These are phyloP conservation scores for Myotis daubentonii DNA, from an alignment of 2,797 vertebrate genomes.

Conservation along the genomic window DNA sequence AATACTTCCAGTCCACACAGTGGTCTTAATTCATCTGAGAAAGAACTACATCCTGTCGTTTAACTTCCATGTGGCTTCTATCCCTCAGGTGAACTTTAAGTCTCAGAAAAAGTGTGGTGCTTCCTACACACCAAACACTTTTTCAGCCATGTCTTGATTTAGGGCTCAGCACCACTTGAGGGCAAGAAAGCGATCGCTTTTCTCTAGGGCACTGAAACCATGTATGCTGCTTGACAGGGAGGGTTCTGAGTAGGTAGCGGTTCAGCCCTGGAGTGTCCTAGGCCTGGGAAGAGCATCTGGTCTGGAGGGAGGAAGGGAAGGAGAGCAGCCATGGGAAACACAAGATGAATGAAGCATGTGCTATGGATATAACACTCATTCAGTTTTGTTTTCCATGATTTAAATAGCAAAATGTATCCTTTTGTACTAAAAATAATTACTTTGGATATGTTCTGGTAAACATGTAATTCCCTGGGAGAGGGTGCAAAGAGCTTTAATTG, in stretches of 20 bases:
- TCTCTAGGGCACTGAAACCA: neutral
- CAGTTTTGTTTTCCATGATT: neutral
- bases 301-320: neutral
- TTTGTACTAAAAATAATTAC: neutral
- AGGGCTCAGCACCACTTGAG: neutral
- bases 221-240: neutral
- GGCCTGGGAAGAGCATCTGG: neutral
- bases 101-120: slow-evolving; percentile 71
- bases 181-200: neutral
- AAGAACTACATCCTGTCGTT: neutral
- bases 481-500: neutral
- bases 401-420: neutral
- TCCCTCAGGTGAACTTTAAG: slow-evolving; percentile 73
- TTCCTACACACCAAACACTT: slow-evolving; percentile 60
- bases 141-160: neutral
- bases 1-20: slow-evolving; percentile 68
- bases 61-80: slow-evolving; percentile 64
- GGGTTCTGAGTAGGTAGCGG: neutral
- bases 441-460: neutral
- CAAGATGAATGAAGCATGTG: neutral
- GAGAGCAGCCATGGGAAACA: neutral
- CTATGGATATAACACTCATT: neutral
- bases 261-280: neutral
- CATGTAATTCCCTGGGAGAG: neutral
- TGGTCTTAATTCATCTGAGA: slow-evolving; percentile 62